These are phyloP conservation scores for Akabosia matsudoensis DNA, from an alignment of 1,140 invertebrate genomes.

Conservation along the genomic window DNA sequence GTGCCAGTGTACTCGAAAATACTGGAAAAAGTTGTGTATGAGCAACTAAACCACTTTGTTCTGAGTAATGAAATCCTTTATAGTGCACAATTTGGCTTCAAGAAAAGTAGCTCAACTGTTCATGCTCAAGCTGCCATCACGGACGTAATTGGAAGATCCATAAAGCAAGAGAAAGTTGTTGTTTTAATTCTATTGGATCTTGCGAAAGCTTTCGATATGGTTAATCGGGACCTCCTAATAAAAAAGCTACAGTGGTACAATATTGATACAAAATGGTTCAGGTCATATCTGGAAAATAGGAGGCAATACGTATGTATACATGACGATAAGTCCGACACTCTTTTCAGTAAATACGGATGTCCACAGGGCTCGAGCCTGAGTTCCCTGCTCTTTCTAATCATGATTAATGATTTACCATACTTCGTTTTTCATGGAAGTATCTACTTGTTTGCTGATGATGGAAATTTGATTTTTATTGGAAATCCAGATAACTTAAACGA, in stretches of 20 bases:
- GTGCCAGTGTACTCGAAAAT: background rate
- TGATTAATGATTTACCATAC: slow-evolving; percentile 4
- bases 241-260: background rate
- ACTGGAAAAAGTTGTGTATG: background rate
- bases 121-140: slow-evolving; percentile 6
- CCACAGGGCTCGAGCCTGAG: background rate
- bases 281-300: background rate
- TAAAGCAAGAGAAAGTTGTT: background rate
- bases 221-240: background rate
- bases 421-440: background rate
- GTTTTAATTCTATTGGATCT: background rate
- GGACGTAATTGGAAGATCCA: background rate
- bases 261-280: background rate
- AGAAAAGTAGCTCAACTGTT: background rate
- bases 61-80: background rate
- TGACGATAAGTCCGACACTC: background rate
- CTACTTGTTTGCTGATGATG: background rate
- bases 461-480: background rate
- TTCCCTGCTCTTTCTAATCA: background rate
- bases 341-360: background rate
- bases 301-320: background rate
- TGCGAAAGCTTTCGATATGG: background rate
- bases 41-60: background rate
- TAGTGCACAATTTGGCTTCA: background rate
- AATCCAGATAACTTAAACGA: background rate